Percentiles rank a stretch among this genome's conserved stretches.
These are phyloP conservation scores for Lochmaea crataegi DNA, from an alignment of 2,888 invertebrate species.

Conservation along the genomic window DNA sequence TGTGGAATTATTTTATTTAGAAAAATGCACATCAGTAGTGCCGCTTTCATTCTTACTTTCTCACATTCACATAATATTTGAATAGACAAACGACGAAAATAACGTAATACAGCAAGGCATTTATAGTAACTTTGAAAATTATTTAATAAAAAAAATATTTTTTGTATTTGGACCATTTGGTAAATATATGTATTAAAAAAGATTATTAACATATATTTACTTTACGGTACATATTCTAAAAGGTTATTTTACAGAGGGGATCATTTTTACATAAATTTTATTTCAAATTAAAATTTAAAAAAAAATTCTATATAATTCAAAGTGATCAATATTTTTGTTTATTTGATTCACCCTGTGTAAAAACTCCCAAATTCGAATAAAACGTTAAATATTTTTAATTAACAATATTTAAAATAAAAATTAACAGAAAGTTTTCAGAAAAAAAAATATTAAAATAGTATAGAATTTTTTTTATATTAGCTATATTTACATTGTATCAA, in stretches of 20 bases:
- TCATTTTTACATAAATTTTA: neutral
- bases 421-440: too few relatives aligned
- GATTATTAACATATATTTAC: too few relatives aligned
- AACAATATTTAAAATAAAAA: neutral
- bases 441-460: conserved; percentile 44
- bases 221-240: too few relatives aligned
- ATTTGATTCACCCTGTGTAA: conserved; percentile 7
- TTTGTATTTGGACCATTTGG: neutral
- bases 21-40: conserved; percentile 56
- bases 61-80: conserved; percentile 52
- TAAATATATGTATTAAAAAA: neutral
- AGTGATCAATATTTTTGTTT: neutral
- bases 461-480: conserved; percentile 56
- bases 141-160: neutral
- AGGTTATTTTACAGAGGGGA: too few relatives aligned
- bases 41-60: conserved; percentile 49
- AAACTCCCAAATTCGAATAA: conserved; percentile 5
- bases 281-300: too few relatives aligned
- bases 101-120: conserved; percentile 55
- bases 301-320: too few relatives aligned
- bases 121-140: conserved; percentile 48
- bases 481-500: conserved; percentile 63
- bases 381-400: neutral
- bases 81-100: conserved; percentile 47
- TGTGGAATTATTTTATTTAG: conserved; percentile 51